Percentiles rank a stretch among this genome's conserved stretches.
Evolutionary conservation across 2,113 vertebrate species (phyloP).

Genomic region (Brienomyrus brachyistius): DNA sequence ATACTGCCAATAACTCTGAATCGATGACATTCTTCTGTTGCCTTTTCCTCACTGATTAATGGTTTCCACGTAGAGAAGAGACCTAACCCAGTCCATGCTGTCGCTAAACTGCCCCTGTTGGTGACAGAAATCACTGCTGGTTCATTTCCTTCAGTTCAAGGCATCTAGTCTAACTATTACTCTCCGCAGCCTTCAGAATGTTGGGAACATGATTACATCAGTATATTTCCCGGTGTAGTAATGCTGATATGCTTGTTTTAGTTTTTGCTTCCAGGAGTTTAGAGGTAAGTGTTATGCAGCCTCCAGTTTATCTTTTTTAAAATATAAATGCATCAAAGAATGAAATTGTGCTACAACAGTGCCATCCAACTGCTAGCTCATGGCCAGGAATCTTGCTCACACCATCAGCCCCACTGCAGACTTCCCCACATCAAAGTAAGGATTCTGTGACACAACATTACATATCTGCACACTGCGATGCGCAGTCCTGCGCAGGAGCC

Average conservation of each 20-base stretch:
- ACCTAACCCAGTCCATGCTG: neutral
- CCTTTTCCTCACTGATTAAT: neutral
- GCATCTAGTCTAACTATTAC: neutral
- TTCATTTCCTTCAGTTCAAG: conserved; percentile 1
- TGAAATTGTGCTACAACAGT: neutral
- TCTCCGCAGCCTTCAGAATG: neutral
- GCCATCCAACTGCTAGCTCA: neutral
- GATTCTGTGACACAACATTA: neutral
- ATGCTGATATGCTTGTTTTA: conserved; percentile 7
- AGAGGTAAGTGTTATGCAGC: neutral
- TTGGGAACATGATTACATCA: neutral
- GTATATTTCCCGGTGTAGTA: neutral
- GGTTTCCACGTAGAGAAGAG: neutral
- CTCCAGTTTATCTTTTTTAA: neutral
- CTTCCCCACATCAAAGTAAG: neutral
- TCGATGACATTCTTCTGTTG: neutral
- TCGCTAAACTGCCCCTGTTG: neutral
- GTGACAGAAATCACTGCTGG: neutral
- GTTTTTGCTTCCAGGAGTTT: neutral
- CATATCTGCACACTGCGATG: neutral
- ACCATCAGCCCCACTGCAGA: neutral
- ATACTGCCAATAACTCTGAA: neutral
- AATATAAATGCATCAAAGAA: conserved; percentile 3
- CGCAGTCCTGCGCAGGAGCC: neutral
- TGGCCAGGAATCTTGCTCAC: neutral